Evolutionary conservation across 2,797 vertebrate genomes (phyloP), one percentile per base, ranked within the genome.

Genomic region (Anableps anableps): DNA sequence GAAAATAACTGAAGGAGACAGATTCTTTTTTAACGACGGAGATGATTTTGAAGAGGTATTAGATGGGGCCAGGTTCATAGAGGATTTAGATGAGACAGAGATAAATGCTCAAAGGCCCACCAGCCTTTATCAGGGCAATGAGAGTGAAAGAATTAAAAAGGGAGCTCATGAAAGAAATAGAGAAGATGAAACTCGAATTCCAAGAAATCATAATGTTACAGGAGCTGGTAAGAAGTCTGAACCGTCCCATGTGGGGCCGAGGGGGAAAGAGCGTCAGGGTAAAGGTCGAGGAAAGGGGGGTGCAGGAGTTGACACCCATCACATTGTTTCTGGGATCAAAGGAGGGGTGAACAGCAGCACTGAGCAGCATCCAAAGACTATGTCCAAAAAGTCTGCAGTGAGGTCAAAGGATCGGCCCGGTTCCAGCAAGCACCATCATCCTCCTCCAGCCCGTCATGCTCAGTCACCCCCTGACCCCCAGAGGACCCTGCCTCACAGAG

Each of bases 301-400:
- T 29, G 66, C 87, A n/a, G 97, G 96, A 83, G 97, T 97, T 80
- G 96, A 97, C 80, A 92, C 94, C 10, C 96, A 97, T 85, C 96
- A 96, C 85, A 94, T 96, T 2, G 96, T 95, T 75, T 95, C 96
- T 1, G 97, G 96, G 88, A 95, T 97, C 81, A 98, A 97, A 95
- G 97, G 96, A 94, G 96, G 96, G 80, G 85, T 95, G 88, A 96
- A 95, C 78, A 97, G 94, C 47, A 92, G 94, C 4, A 79, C 92
- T 0, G 97, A 98, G 82, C 96, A 95, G 92, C 96, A 96, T 84
- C 96, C 96, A 1, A 97, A 97, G 91, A 93, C 92, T 8, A 50
- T 23, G 88, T 94, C 88, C 76, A 96, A 92, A 48, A 96, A 96
- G 88, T 90, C 91, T 34, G 91, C 93, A 13, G 90, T 84, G 31